These are phyloP conservation scores for Malthinus flaveolus DNA, from an alignment of 2,888 invertebrate species.

Conservation along the genomic window DNA sequence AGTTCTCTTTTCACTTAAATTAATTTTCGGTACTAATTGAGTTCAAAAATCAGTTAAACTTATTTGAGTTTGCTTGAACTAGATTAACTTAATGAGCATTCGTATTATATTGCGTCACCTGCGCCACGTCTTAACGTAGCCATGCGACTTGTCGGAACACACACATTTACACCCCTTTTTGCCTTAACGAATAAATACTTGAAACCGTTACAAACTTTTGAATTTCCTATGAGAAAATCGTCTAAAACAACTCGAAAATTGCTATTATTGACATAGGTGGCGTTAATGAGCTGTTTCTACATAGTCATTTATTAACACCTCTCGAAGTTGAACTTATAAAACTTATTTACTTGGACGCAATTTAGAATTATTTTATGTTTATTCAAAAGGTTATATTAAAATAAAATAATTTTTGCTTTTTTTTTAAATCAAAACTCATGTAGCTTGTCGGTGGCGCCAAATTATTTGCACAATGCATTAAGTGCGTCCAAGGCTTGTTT, in stretches of 20 bases:
- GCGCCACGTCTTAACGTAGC: too few relatives aligned
- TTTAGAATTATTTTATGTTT: slow-evolving; percentile 6
- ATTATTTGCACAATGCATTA: slow-evolving; percentile 14
- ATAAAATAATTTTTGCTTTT: too few relatives aligned
- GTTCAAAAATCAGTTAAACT: too few relatives aligned
- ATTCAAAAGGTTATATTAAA: too few relatives aligned
- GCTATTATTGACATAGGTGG: slow-evolving; percentile 36
- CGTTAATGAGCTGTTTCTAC: slow-evolving; percentile 38
- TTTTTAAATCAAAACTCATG: slow-evolving; percentile 8
- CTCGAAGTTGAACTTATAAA: slow-evolving; percentile 42
- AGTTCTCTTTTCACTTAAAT: too few relatives aligned
- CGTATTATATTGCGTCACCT: too few relatives aligned
- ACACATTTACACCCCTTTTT: background rate
- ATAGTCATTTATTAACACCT: slow-evolving; percentile 44
- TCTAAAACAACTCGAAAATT: slow-evolving; percentile 31
- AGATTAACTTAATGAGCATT: too few relatives aligned
- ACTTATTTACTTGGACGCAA: slow-evolving; percentile 29
- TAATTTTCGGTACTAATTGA: too few relatives aligned
- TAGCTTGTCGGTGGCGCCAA: slow-evolving; percentile 20
- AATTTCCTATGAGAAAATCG: slow-evolving; percentile 39
- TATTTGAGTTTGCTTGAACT: too few relatives aligned
- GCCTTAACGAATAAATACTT: slow-evolving; percentile 13
- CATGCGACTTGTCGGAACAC: background rate
- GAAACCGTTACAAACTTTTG: slow-evolving; percentile 27
- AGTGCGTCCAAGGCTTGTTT: slow-evolving; percentile 15